A percentile compares a stretch with the other conserved stretches of the same genome.
These are phyloP conservation scores for Ctenodactylus gundi DNA, from an alignment of 2,113 vertebrate genomes.

Conservation along the genomic window DNA sequence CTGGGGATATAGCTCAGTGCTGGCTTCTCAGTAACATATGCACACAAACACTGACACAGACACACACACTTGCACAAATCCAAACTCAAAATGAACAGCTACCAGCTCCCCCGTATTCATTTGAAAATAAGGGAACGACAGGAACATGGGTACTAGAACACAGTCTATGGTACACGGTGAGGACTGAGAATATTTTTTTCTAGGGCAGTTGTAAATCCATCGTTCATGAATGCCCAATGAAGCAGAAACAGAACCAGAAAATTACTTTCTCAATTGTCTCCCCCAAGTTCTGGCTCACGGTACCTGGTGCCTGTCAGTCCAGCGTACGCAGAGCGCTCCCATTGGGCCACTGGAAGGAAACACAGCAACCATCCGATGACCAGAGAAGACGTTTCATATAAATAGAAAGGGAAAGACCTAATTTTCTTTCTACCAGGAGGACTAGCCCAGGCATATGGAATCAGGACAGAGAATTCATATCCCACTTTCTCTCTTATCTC, in stretches of 20 bases:
- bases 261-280: background rate
- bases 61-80: too few relatives aligned
- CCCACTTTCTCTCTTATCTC: background rate
- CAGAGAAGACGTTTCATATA: background rate
- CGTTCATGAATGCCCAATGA: slow-evolving; percentile 11
- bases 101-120: background rate
- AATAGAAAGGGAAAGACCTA: background rate
- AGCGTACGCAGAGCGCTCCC: background rate
- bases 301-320: background rate
- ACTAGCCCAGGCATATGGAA: background rate
- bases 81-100: background rate
- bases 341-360: background rate
- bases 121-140: background rate
- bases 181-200: background rate
- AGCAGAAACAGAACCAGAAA: background rate
- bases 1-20: too few relatives aligned
- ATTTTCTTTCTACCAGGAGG: background rate
- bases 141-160: background rate
- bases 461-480: background rate
- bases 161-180: fast-evolving
- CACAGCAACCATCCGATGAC: background rate
- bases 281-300: background rate
- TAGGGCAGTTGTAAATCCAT: background rate
- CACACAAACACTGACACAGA: too few relatives aligned
- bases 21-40: too few relatives aligned